These are phyloP conservation scores for Pterophyllum scalare DNA, from an alignment of 2,113 vertebrate genomes.

Conservation along the genomic window DNA sequence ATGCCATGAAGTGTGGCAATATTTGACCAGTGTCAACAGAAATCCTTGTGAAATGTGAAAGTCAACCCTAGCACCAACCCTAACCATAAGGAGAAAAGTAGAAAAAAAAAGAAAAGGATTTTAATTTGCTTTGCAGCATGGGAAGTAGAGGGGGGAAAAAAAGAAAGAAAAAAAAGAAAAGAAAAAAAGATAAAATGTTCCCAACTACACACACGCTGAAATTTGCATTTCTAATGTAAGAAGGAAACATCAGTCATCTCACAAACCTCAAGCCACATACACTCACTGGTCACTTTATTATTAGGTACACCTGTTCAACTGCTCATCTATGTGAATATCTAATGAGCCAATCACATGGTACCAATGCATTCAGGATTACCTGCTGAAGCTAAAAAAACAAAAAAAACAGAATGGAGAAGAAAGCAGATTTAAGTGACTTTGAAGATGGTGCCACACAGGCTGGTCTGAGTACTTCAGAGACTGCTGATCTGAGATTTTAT, in stretches of 20 bases:
- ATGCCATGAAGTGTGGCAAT: neutral
- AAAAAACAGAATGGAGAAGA: too few species aligned
- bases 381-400: too few species aligned
- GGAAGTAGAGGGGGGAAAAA: neutral
- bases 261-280: too few species aligned
- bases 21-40: neutral
- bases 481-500: neutral
- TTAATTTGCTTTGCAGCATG: neutral
- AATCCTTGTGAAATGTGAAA: neutral
- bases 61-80: neutral
- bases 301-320: too few species aligned
- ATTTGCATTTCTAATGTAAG: neutral
- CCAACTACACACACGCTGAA: neutral
- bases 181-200: too few species aligned
- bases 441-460: neutral
- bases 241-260: neutral
- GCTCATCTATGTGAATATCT: too few species aligned
- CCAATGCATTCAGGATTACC: too few species aligned
- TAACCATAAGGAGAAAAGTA: neutral
- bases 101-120: too few species aligned
- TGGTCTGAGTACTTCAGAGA: neutral
- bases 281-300: too few species aligned
- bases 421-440: neutral
- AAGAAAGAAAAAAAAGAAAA: too few species aligned
- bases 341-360: too few species aligned